Evolutionary conservation across 1,140 invertebrate genomes (phyloP), one percentile per base, ranked within the genome.

Genomic region (Lepidurus apus): DNA sequence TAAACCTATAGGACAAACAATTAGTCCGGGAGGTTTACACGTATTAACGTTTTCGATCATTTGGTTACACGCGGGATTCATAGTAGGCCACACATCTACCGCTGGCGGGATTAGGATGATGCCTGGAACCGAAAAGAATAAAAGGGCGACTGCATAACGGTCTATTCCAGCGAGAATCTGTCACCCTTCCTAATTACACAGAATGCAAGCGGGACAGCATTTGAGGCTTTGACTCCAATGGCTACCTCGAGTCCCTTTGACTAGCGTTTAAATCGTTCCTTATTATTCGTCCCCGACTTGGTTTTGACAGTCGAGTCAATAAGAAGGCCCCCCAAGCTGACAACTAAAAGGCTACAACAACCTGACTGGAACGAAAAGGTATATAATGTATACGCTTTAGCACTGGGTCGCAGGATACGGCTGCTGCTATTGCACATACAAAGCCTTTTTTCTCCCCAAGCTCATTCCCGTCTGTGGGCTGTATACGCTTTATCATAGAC

Each of bases 241-340:
- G 34, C 34, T 34, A 34, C 34, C 34, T 34, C 34, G 34, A 17
- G 13, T 7, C 21, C 53, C 53, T 65, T 65, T 65, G 53, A 65
- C 53, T 65, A 65, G 53, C 53, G 53, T 65, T 65, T 65, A 65
- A 65, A 65, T 65, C 53, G 53, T 13, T 65, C 21, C 53, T 65
- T 21, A 65, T 65, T 65, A 65, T 65, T 65, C 53, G 53, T 65
- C 53, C 53, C 53, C 21, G 53, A 65, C 53, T 65, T 65, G 53
- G 53, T 65, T 65, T 65, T 65, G 53, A 65, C 53, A 65, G 53
- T 65, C 53, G 53, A 65, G 53, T 65, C 53, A 65, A 65, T 65
- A 65, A 65, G 53, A 65, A 13, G 53, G 0, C 53, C 53, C 53
- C 21, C 17, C 21, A 65, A 65, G 53, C 53, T 65, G 53, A 13